Evolutionary conservation across 2,888 invertebrate species (phyloP), one percentile per base, ranked within the genome.

Genomic region (Cetonia aurata): DNA sequence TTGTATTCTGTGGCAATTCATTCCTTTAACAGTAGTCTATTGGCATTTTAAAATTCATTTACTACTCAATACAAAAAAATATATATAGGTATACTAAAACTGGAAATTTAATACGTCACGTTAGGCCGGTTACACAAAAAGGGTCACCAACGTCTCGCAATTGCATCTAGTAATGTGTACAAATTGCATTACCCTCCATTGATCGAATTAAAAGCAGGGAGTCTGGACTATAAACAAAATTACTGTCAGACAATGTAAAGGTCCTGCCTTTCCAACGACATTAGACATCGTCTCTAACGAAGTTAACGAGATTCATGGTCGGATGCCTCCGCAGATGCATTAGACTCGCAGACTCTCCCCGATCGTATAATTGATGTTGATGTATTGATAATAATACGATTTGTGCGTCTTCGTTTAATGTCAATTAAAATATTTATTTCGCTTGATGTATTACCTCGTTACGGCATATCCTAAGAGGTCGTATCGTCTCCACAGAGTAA

Each of bases 181-280:
- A 76, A 76, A 76, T 76, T 75, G 65, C 73, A 75, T 76, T 76
- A 76, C 71, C 70, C 56, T 60, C 71, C 70, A 68, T 73, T 75
- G 78, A 82, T 82, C 79, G 79, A 81, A 82, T 82, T 81, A 80
- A 76, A 75, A 77, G 74, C 74, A 75, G 72, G 80, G 80, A 72
- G 72, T 67, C 68, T 65, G 68, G 73, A 73, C 77, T 76, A 83
- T 83, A 83, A 82, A 83, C 82, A 83, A 83, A 83, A 84, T 84
- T 83, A 84, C 80, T 82, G 83, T 83, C 83, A 78, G 77, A 78
- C 78, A 77, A 77, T 76, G 79, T 69, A 62, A 70, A 73, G 74
- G 68, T 59, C 72, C 70, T 71, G 37, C 15, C 37, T 50, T 46
- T 25, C 33, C 37, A 73, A 73, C 77, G 78, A 80, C 80, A 79